These are phyloP conservation scores for Climacteris rufus DNA, from an alignment of 2,113 vertebrate species.

Conservation along the genomic window DNA sequence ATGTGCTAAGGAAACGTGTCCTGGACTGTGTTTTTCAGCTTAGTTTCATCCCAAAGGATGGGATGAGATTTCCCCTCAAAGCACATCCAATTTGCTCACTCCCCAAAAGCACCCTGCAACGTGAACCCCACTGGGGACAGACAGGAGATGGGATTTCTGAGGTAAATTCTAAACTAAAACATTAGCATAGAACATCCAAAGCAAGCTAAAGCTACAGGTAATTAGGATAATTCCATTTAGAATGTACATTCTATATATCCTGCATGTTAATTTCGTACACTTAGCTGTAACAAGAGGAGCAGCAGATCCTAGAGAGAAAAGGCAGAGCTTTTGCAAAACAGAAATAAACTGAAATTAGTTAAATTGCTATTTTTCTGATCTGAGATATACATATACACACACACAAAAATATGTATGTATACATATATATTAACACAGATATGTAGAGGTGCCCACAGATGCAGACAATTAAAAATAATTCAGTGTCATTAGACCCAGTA, in stretches of 20 bases:
- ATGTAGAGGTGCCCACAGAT: no score
- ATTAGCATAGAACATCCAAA: background rate
- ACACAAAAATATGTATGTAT: no score
- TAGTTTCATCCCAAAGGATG: background rate
- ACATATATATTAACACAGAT: background rate
- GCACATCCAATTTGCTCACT: no score
- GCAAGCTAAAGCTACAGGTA: background rate
- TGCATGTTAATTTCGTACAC: background rate
- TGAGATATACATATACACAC: fast-evolving
- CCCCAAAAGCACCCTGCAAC: fast-evolving
- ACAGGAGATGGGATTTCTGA: background rate
- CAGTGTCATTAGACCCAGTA: background rate
- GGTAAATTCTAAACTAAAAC: background rate
- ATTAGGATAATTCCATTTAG: background rate
- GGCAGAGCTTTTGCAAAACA: background rate
- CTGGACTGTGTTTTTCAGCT: background rate
- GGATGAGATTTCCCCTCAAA: background rate
- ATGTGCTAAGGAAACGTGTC: background rate
- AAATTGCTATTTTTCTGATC: background rate
- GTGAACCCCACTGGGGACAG: background rate
- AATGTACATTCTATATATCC: background rate
- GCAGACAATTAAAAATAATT: background rate
- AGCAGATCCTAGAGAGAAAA: background rate
- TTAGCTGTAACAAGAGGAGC: background rate
- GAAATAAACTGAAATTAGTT: background rate